Conservation (phyloP, 2,113 vertebrate genomes). For the Erinaceus europaeus region DNA sequence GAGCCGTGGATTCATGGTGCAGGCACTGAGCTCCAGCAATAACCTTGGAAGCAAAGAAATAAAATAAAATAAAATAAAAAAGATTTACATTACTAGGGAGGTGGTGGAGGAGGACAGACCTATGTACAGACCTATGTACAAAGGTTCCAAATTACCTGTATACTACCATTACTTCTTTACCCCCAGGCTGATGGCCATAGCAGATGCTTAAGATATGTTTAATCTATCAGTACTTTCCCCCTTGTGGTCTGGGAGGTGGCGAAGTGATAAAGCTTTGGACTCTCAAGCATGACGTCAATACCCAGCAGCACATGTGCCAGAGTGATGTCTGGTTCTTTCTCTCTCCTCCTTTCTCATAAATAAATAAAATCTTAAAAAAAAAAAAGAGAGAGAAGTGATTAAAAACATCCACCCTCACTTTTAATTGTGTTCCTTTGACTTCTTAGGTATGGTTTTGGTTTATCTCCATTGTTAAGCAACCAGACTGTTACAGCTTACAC, state of each 20-base stretch:
- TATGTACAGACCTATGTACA: background rate
- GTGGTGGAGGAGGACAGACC: background rate
- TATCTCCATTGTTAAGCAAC: background rate
- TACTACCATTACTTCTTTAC: background rate
- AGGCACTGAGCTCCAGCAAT: too few relatives aligned
- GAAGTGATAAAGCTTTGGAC: too few relatives aligned
- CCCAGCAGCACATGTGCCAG: too few relatives aligned
- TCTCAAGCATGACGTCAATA: too few relatives aligned
- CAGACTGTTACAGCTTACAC: background rate
- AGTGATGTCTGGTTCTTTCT: too few relatives aligned
- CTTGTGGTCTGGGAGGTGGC: too few relatives aligned
- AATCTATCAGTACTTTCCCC: background rate
- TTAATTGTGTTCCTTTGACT: background rate
- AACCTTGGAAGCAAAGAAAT: too few relatives aligned
- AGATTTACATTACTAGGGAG: background rate
- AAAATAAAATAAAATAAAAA: too few relatives aligned
- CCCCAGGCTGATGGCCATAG: background rate
- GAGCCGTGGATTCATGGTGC: too few relatives aligned
- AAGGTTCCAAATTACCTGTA: background rate
- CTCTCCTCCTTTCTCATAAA: too few relatives aligned
- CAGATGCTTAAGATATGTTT: background rate
- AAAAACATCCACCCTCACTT: background rate
- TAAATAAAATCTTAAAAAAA: too few relatives aligned
- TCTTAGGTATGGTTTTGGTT: background rate
- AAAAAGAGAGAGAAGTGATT: too few relatives aligned